phyloP scores from a whole-genome alignment of 2,113 vertebrate genomes.

The Bagarius yarrelli region DNA sequence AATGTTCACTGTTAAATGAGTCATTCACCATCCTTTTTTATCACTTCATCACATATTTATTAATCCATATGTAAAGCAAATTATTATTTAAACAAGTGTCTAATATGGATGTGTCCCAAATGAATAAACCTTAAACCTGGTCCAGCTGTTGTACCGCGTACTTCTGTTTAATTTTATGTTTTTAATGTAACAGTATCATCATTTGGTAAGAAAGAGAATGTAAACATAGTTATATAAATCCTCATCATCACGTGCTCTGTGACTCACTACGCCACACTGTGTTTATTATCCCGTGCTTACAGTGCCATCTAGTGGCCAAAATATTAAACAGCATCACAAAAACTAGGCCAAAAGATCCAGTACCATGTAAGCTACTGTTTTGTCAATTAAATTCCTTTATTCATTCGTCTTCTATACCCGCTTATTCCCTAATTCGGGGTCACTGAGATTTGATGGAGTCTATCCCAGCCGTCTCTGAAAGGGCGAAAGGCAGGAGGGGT shows the following conservation, averaged over 20 bases:
- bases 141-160: no score
- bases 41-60: no score
- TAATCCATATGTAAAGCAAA: no score
- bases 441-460: no score
- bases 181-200: neutral
- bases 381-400: no score
- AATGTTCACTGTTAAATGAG: no score
- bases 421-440: no score
- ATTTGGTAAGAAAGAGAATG: neutral
- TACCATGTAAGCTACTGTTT: neutral
- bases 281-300: neutral
- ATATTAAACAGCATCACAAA: neutral
- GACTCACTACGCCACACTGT: neutral
- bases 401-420: no score
- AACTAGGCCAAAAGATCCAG: neutral
- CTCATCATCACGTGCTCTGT: neutral
- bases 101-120: neutral
- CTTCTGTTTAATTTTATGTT: neutral
- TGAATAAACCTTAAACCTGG: neutral
- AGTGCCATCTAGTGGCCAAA: constrained; percentile 38
- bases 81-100: neutral
- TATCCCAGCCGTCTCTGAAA: no score
- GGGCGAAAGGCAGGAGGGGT: no score
- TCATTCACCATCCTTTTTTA: no score
- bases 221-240: neutral